A percentile compares a stretch with the other conserved stretches of the same genome.
Conservation (phyloP, 2,113 vertebrate species). For the Phocoena sinus region DNA sequence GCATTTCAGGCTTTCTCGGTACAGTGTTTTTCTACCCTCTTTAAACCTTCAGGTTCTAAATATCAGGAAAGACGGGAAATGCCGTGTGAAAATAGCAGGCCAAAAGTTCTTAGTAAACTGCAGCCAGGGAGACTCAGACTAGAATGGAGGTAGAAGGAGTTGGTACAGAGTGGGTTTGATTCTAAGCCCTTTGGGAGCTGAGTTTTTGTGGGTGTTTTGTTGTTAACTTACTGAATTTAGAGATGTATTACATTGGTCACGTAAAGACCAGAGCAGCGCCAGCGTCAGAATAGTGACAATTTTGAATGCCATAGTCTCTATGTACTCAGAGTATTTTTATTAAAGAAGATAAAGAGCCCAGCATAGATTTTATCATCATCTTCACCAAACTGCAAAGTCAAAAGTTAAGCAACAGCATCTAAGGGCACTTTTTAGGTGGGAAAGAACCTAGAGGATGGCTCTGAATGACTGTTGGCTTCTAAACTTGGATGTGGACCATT, state of each 20-base stretch:
- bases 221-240: slow-evolving; percentile 35
- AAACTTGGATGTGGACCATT: slow-evolving; percentile 74
- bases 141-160: slow-evolving; percentile 17
- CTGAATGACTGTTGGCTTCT: slow-evolving; percentile 76
- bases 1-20: slow-evolving; percentile 72
- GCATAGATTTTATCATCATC: slow-evolving; percentile 46
- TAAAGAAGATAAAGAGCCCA: slow-evolving; percentile 25
- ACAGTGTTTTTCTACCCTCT: slow-evolving; percentile 70
- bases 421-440: background rate
- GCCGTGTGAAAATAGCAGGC: slow-evolving; percentile 51
- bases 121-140: background rate
- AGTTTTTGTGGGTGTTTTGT: slow-evolving; percentile 12
- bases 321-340: background rate
- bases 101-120: slow-evolving; percentile 72
- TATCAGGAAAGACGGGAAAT: slow-evolving; percentile 54
- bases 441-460: slow-evolving; percentile 78
- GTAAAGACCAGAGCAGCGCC: slow-evolving; percentile 46
- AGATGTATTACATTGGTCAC: slow-evolving; percentile 21
- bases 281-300: background rate
- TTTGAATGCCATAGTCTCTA: background rate
- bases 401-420: slow-evolving; percentile 39
- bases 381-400: slow-evolving; percentile 33
- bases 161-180: background rate
- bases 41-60: slow-evolving; percentile 74
- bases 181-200: slow-evolving; percentile 40